A percentile compares a stretch with the other conserved stretches of the same genome.
phyloP scores from a whole-genome alignment of 2,797 vertebrate species.

The Amazona finschi region DNA sequence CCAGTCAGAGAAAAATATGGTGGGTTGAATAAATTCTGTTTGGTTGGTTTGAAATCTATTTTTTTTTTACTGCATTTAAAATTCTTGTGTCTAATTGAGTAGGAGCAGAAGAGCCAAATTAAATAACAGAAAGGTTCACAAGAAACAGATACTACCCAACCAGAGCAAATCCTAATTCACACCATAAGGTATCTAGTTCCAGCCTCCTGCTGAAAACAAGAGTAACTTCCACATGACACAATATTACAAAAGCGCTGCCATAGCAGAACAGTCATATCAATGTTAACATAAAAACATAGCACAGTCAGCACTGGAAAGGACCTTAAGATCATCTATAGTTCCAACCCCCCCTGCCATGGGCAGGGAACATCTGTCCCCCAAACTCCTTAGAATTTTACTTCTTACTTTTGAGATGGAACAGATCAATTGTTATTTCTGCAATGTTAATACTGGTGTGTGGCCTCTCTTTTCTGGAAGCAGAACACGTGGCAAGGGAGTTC shows the following conservation, averaged over 20 bases:
- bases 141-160: not conserved
- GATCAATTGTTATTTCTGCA: not conserved
- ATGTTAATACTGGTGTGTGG: not conserved
- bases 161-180: not conserved
- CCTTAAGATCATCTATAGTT: not conserved
- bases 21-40: not conserved
- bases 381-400: not conserved
- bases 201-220: not conserved
- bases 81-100: not conserved
- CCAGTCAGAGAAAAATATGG: not conserved
- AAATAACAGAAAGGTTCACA: not conserved
- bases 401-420: not conserved
- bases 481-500: not conserved
- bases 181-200: not conserved
- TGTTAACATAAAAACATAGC: not conserved
- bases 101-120: not conserved
- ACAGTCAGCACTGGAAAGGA: not conserved
- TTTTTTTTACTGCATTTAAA: not conserved
- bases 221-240: not conserved
- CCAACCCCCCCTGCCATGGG: not conserved
- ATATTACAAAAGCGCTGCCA: not conserved
- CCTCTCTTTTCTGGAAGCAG: not conserved
- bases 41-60: not conserved
- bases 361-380: not conserved
- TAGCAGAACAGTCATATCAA: not conserved